Evolutionary conservation across 1,140 invertebrate genomes (phyloP).

Genomic region (Trachymyrmex septentrionalis): DNA sequence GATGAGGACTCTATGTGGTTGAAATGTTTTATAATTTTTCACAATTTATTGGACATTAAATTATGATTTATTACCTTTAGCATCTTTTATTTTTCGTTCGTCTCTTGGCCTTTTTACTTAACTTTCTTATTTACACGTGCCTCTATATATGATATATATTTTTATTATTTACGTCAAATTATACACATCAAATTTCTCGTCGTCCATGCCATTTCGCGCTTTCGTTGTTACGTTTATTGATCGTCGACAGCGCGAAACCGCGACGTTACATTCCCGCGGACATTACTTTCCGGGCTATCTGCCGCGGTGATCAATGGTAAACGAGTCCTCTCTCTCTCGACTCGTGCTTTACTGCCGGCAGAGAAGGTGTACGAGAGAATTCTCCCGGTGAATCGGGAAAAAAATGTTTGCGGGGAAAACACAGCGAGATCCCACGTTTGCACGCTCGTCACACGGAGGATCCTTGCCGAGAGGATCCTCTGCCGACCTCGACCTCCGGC

Average conservation of each 20-base stretch:
- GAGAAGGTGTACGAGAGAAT: background rate
- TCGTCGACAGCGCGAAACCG: constrained; percentile 11
- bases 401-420: constrained; percentile 29
- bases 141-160: background rate
- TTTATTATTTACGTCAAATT: constrained; percentile 11
- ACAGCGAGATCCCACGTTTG: constrained; percentile 30
- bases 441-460: background rate
- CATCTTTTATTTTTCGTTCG: no score
- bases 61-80: no score
- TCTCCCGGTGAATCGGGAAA: constrained; percentile 23
- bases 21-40: no score
- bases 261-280: constrained; percentile 34
- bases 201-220: background rate
- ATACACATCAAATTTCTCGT: background rate
- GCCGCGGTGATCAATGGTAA: constrained; percentile 46
- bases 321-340: constrained; percentile 18
- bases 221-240: constrained; percentile 21
- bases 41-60: no score
- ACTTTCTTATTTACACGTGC: no score
- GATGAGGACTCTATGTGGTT: no score
- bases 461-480: constrained; percentile 6
- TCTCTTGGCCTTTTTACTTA: no score
- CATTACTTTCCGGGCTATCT: constrained; percentile 46
- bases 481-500: constrained; percentile 22
- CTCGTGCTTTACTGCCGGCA: constrained; percentile 37